Base-by-base conservation (phyloP, 2,888 invertebrate genomes). In the Drosophila gaucha region DNA sequence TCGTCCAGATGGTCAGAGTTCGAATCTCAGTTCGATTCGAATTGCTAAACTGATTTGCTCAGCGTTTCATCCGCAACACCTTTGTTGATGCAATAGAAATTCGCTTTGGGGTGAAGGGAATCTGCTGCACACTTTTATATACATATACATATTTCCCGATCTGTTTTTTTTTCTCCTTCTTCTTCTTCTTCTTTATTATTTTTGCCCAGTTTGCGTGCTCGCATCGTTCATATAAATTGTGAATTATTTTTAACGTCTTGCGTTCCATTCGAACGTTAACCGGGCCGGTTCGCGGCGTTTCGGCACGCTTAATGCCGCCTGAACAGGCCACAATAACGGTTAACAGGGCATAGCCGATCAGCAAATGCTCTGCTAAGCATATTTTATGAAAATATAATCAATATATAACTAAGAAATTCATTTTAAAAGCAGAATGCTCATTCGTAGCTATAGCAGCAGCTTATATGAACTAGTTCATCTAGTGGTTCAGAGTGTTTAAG, bases 1-100 rank as follows among this genome's bases (percentile, higher is more conserved):
- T 20, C 44, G 14, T 2, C 6, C 18, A n/a, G 30, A 30, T 46
- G 46, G 46, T 20, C 46, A 46, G 31, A 30, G 30, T 46, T 30
- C 5, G 46, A 31, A 8, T 8, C 30, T 2, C 20, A 16, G 46
- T 9, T 30, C 0, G n/a, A 31, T 30, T 26, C 30, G 20, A 36
- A 16, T 30, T 35, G 20, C 41, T 35, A 26, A 52, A 51, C 46
- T 18, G 56, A 63, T 38, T 44, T 31, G 47, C 46, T 49, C 22
- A 39, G 36, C 52, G 57, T 44, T 44, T 31, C n/a, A 47, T 59
- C 58, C 67, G 52, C 54, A 66, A 20, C 60, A 72, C 67, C 22
- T 26, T 26, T 80, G 86, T 80, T 86, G 74, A 68, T 77, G 86
- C 86, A 80, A 80, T 83, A 80, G 35, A 72, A 67, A 77, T 80